Conservation (phyloP, 35 echinoderm and acorn worm species). For the Heliocidaris tuberculata region DNA sequence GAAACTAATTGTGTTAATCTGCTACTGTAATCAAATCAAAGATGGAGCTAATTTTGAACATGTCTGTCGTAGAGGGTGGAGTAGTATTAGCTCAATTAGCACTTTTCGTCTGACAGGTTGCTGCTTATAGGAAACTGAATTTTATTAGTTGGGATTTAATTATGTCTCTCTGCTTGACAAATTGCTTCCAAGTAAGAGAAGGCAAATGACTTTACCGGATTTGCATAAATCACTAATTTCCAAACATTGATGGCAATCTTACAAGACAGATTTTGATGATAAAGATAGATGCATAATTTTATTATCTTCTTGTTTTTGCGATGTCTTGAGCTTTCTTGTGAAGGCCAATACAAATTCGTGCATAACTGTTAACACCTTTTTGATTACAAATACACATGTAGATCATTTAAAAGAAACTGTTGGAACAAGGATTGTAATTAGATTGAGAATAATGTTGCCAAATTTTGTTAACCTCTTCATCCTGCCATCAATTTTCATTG, state of each 20-base stretch:
- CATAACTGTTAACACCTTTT: too few relatives aligned
- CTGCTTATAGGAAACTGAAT: neutral
- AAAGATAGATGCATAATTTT: neutral
- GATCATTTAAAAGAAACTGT: too few relatives aligned
- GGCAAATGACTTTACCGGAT: neutral
- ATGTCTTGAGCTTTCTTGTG: too few relatives aligned
- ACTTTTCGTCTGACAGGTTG: neutral
- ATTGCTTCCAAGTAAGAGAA: neutral
- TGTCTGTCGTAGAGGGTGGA: neutral
- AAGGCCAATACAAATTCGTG: too few relatives aligned
- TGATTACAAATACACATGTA: too few relatives aligned
- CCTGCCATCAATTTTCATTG: too few relatives aligned
- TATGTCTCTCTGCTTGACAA: neutral
- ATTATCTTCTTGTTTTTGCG: too few relatives aligned
- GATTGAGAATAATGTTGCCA: too few relatives aligned
- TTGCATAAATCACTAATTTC: constrained; percentile 1
- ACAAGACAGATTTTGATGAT: neutral
- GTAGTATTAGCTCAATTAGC: constrained; percentile 17
- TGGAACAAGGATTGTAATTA: too few relatives aligned
- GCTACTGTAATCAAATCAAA: constrained; percentile 18
- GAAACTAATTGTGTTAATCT: neutral
- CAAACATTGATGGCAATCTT: neutral
- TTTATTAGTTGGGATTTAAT: neutral
- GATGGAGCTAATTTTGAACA: neutral
- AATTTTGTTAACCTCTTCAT: too few relatives aligned